A percentile compares a stretch with the other conserved stretches of the same genome.
These are phyloP conservation scores for Eupsittula cactorum DNA, from an alignment of 2,113 vertebrate species.

Conservation along the genomic window DNA sequence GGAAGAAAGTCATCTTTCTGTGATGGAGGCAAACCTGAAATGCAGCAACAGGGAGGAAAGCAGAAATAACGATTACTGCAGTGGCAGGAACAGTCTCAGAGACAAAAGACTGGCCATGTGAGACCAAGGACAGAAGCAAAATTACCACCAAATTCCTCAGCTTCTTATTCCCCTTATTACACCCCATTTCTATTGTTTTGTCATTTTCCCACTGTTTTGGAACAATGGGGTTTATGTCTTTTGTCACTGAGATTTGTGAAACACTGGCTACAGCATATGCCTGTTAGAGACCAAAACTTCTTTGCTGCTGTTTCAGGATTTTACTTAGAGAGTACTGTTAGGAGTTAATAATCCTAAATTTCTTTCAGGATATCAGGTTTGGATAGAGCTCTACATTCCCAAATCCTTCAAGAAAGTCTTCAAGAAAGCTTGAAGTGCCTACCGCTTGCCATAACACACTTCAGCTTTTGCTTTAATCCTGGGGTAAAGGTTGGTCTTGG, in stretches of 20 bases:
- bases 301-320: background rate
- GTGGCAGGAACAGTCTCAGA: background rate
- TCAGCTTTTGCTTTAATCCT: background rate
- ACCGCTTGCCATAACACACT: background rate
- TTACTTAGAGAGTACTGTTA: background rate
- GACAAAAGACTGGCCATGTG: accelerated
- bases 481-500: background rate
- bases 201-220: accelerated
- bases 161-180: background rate
- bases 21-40: background rate
- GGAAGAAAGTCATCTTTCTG: conserved; percentile 35
- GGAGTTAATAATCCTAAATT: background rate
- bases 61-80: background rate
- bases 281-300: background rate
- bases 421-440: background rate
- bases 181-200: background rate
- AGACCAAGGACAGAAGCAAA: background rate
- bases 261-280: accelerated
- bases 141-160: background rate
- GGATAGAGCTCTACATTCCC: background rate
- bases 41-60: background rate
- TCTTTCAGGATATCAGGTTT: background rate
- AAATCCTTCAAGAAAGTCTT: background rate
- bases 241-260: accelerated
- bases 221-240: background rate